A percentile compares a stretch with the other conserved stretches of the same genome.
These are phyloP conservation scores for Drosophila colorata DNA, from an alignment of 2,888 invertebrate species.

Conservation along the genomic window DNA sequence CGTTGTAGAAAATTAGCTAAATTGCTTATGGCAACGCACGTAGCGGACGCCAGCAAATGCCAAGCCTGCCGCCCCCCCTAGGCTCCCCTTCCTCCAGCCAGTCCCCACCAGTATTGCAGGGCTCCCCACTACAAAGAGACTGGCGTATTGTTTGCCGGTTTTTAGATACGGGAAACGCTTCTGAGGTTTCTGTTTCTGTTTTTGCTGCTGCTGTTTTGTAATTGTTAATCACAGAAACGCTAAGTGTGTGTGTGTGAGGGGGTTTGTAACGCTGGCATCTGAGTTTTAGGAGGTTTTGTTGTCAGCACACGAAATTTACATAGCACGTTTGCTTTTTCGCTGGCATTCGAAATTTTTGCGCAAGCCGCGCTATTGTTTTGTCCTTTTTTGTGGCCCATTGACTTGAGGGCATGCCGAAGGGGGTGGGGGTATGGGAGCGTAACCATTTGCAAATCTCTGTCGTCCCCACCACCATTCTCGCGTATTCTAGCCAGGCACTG, in stretches of 20 bases:
- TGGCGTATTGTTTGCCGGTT: constrained; percentile 44
- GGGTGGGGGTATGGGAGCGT: too few relatives aligned
- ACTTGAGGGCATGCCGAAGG: constrained; percentile 9
- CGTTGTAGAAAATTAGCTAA: constrained; percentile 76
- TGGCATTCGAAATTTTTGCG: constrained; percentile 39
- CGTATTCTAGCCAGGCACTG: constrained; percentile 14
- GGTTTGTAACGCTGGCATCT: background rate
- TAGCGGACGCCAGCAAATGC: constrained; percentile 55
- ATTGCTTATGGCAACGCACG: constrained; percentile 83
- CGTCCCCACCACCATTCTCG: background rate
- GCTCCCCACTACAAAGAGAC: constrained; percentile 2
- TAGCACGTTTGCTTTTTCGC: constrained; percentile 34
- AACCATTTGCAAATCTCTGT: constrained; percentile 49
- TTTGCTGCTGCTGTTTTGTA: constrained; percentile 63
- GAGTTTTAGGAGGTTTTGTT: constrained; percentile 22
- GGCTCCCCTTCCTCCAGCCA: background rate
- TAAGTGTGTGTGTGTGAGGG: constrained; percentile 26
- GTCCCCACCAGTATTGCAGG: background rate
- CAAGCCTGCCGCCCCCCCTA: constrained; percentile 15
- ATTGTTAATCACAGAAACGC: constrained; percentile 75
- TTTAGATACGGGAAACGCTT: constrained; percentile 36
- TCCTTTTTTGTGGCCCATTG: constrained; percentile 64
- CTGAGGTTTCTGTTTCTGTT: constrained; percentile 42
- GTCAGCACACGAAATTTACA: constrained; percentile 48
- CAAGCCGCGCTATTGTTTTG: constrained; percentile 51